Base-by-base conservation (phyloP, 2,113 vertebrate genomes). In the Triplophysa rosa region DNA sequence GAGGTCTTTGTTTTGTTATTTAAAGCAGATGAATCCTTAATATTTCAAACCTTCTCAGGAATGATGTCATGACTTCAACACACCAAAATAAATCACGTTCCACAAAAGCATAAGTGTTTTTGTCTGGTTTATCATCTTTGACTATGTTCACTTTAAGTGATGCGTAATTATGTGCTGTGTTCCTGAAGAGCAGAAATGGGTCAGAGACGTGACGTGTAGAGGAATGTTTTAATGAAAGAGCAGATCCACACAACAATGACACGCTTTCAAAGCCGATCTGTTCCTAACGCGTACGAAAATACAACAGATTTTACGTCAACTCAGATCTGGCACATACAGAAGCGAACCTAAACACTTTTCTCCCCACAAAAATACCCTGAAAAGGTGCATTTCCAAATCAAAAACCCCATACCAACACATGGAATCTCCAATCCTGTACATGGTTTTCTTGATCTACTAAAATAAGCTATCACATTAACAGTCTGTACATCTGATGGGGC, bases 211-310 rank as follows among this genome's bases (percentile, higher is more conserved):
- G 0, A 72, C 81, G 87, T 92, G 85, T 91, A 91, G 91, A 89
- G 91, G 91, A 93, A 94, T 93, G 92, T 92, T 93, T 93, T 93
- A 93, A 94, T 93, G 93, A 86, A 91, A 88, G 89, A 90, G 90
- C 89, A 89, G 88, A 91, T 93, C 89, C 89, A 92, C 90, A 90
- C 87, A 89, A 92, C 89, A 91, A 89, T 88, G 86, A 92, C 89
- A 92, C 88, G 87, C 84, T 90, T 84, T 87, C 82, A 84, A 72
- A 82, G 87, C 86, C 73, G 75, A 83, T 37, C 33, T 37, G 33
- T 37, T 37, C 33, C 33, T 89, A 87, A 91, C 89, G 86, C 89
- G 89, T 92, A 90, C 89, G 91, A 93, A 92, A 93, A 93, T 90
- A 93, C 90, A 91, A 88, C 88, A 90, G 90, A 89, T 49, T 40